phyloP scores from a whole-genome alignment of 1,140 invertebrate genomes.

The Acyrthosiphon pisum region DNA sequence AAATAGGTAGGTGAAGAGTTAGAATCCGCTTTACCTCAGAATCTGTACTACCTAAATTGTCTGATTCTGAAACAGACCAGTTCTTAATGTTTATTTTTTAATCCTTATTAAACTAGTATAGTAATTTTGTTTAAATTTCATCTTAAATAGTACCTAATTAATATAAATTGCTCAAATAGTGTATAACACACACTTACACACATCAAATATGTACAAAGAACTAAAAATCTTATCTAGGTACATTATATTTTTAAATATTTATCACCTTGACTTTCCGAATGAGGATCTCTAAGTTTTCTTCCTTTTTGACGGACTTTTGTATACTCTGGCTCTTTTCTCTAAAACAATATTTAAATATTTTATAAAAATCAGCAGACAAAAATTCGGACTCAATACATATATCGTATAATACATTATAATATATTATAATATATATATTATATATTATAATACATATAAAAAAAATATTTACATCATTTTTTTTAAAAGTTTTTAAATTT shows the following conservation, averaged over 20 bases:
- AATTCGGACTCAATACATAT: no score
- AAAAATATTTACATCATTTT: no score
- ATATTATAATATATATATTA: no score
- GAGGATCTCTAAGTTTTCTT: conserved; percentile 74
- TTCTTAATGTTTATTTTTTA: conserved; percentile 27
- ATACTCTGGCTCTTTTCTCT: conserved; percentile 81
- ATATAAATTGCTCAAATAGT: not conserved
- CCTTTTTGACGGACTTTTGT: conserved; percentile 83
- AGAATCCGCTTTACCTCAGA: conserved; percentile 87
- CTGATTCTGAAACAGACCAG: conserved; percentile 75
- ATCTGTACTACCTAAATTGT: conserved; percentile 85
- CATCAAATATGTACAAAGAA: not conserved
- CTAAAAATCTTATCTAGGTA: not conserved
- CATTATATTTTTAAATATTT: not conserved
- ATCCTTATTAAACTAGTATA: not conserved
- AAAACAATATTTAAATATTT: conserved; percentile 51
- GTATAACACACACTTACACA: not conserved
- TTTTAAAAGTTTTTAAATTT: no score
- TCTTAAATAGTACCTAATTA: not conserved
- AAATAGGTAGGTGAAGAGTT: conserved; percentile 86
- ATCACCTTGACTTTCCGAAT: conserved; percentile 82
- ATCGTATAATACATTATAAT: no score
- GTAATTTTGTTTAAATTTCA: not conserved
- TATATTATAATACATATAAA: no score
- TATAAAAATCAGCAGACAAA: no score